Base-by-base conservation (phyloP, 1,140 invertebrate genomes). In the Pachypeltis micranthus region DNA sequence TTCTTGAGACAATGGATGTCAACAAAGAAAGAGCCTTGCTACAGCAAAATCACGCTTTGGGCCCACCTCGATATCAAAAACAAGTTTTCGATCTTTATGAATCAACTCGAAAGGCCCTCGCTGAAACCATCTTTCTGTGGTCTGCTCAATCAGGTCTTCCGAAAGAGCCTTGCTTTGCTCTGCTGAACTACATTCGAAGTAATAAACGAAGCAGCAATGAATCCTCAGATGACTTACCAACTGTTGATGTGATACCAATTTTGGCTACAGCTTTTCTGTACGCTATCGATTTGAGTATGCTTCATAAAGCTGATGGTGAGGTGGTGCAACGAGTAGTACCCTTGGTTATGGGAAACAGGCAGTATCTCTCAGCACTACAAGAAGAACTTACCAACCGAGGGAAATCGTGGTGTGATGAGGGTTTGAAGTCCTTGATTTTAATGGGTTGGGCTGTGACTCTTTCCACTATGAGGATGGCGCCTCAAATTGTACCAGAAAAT, bases 41-140 rank as follows among this genome's bases (percentile, higher is more conserved):
- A 23, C 88, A 94, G 71, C 80, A 84, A 69, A 92, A 95, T 75
- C 78, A 91, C 62, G 94, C 92, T 1, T 74, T 97, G 19, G 94
- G 93, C 12, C 86, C 88, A 24, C 81, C 87, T 2, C 84, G 85
- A 70, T 92, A 97, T 74, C 82, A 89, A 66, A 84, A 86, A 61
- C 81, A 90, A 77, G 84, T 96, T 0, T 79, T 86, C 56, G 83
- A 85, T 70, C 76, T 91, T n/a, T 90, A 86, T 65, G 81, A 85
- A 63, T 84, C 87, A 61, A 91, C 88, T 19, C 80, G 86, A 69
- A 81, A 87, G 66, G 79, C 86, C 39, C 73, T 96, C 26, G 90
- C 90, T 0, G 90, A 93, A 68, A 86, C 90, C 61, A 74, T 97
- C 1, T 96, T 91, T 70, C 82, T 87, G 63, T 90, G 87, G 79